Conservation (phyloP, 2,797 vertebrate species). For the Aldrovandia affinis region DNA sequence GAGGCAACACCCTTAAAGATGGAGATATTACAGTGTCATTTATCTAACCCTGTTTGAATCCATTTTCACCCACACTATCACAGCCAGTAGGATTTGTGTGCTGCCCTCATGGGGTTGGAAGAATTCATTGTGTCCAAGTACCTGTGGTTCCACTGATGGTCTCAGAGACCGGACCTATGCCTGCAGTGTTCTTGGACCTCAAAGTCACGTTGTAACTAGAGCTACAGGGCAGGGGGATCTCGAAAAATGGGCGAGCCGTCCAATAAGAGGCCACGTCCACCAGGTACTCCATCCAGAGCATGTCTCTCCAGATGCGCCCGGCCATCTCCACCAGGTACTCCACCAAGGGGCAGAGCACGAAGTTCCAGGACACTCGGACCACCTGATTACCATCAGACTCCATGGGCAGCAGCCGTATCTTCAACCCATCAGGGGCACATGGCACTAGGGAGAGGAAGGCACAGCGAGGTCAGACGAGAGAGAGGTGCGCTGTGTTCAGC, state of each 20-base stretch:
- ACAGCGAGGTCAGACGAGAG: slow-evolving; percentile 40
- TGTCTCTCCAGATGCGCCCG: slow-evolving; percentile 60
- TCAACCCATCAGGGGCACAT: slow-evolving; percentile 62
- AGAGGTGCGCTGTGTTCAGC: too few relatives aligned
- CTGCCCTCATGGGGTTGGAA: not conserved
- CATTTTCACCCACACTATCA: not conserved
- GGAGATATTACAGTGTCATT: not conserved
- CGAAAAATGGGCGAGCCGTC: slow-evolving; percentile 67
- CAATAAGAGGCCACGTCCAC: slow-evolving; percentile 73
- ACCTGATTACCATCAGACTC: slow-evolving; percentile 48
- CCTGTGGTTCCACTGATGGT: slow-evolving; percentile 63
- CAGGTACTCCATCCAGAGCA: slow-evolving; percentile 40
- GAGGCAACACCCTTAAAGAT: too few relatives aligned
- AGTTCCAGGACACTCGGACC: slow-evolving; percentile 65
- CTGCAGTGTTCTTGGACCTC: slow-evolving; percentile 63
- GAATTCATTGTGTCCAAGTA: slow-evolving; percentile 42
- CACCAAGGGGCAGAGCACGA: slow-evolving; percentile 59
- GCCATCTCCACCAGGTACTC: slow-evolving; percentile 64
- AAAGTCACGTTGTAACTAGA: slow-evolving; percentile 68
- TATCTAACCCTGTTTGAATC: not conserved
- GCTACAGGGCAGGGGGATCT: slow-evolving; percentile 73
- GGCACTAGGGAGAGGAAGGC: slow-evolving; percentile 56
- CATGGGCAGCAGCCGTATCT: slow-evolving; percentile 52
- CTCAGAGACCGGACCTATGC: slow-evolving; percentile 61
- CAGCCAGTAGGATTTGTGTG: not conserved